Percentiles rank a stretch among this genome's conserved stretches.
These are phyloP conservation scores for Lepidurus packardi DNA, from an alignment of 1,140 invertebrate species.

Conservation along the genomic window DNA sequence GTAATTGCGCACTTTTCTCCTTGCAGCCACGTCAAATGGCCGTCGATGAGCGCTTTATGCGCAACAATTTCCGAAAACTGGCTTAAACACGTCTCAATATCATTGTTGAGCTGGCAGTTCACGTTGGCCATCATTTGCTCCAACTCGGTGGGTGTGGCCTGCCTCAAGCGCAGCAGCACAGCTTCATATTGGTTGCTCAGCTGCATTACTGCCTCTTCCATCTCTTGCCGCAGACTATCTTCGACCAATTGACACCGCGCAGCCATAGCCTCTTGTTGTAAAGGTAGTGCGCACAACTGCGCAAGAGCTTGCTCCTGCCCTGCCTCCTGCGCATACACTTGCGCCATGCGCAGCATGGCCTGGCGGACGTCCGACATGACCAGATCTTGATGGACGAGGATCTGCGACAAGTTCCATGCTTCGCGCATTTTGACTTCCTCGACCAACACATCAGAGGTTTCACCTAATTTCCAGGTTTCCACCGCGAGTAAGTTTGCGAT, in stretches of 20 bases:
- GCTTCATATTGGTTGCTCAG: conserved; percentile 59
- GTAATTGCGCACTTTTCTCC: conserved; percentile 37
- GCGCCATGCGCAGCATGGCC: conserved; percentile 59
- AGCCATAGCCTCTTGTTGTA: conserved; percentile 58
- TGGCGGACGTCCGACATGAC: conserved; percentile 66
- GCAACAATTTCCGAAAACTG: conserved; percentile 68
- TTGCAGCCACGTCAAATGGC: conserved; percentile 47
- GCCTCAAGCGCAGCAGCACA: conserved; percentile 40
- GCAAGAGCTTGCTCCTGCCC: conserved; percentile 39
- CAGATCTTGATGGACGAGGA: conserved; percentile 62
- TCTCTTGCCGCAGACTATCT: conserved; percentile 58
- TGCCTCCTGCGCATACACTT: conserved; percentile 54
- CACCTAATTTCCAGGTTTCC: conserved; percentile 37
- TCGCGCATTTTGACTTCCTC: conserved; percentile 54
- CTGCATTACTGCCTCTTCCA: conserved; percentile 60
- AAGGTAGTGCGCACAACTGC: conserved; percentile 49
- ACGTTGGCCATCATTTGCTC: conserved; percentile 36
- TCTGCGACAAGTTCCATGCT: conserved; percentile 60
- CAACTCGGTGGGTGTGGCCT: conserved; percentile 34
- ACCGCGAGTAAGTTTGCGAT: conserved; percentile 48
- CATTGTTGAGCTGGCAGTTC: conserved; percentile 20
- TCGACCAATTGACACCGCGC: conserved; percentile 63
- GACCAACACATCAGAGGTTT: conserved; percentile 37
- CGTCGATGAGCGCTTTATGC: conserved; percentile 68
- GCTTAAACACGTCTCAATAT: conserved; percentile 48